phyloP scores from a whole-genome alignment of 2,888 invertebrate species.

The Vesta saturnalis region DNA sequence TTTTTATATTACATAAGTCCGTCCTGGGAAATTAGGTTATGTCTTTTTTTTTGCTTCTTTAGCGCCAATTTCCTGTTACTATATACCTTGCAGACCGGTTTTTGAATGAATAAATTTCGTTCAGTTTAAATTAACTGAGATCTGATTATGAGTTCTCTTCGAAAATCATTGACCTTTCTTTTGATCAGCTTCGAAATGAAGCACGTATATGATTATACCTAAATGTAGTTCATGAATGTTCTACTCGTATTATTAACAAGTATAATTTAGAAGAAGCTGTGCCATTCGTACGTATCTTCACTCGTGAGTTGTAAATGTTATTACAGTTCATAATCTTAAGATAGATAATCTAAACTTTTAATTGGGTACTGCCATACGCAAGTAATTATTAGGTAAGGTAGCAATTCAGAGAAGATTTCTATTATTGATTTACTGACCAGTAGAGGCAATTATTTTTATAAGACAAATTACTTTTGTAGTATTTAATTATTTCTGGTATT shows the following conservation, averaged over 20 bases:
- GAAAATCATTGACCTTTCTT: slow-evolving; percentile 32
- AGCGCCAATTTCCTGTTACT: slow-evolving; percentile 42
- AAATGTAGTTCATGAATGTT: slow-evolving; percentile 29
- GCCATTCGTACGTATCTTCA: slow-evolving; percentile 23
- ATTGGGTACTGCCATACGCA: slow-evolving; percentile 32
- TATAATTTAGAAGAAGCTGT: slow-evolving; percentile 22
- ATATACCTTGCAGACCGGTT: slow-evolving; percentile 37
- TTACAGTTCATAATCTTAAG: slow-evolving; percentile 28
- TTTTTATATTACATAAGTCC: slow-evolving; percentile 23
- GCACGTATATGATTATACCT: slow-evolving; percentile 27
- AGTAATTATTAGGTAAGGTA: slow-evolving; percentile 34
- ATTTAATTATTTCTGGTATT: neutral
- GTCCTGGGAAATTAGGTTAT: slow-evolving; percentile 41
- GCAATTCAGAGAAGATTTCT: slow-evolving; percentile 21
- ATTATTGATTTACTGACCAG: slow-evolving; percentile 22
- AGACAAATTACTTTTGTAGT: neutral
- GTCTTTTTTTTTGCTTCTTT: slow-evolving; percentile 37
- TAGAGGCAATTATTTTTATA: slow-evolving; percentile 18
- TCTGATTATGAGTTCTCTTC: slow-evolving; percentile 28
- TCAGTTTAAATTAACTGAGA: slow-evolving; percentile 33
- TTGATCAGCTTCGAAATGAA: slow-evolving; percentile 11
- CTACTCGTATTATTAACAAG: slow-evolving; percentile 25
- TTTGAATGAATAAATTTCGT: slow-evolving; percentile 36
- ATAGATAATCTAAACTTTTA: slow-evolving; percentile 35
- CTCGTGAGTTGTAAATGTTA: slow-evolving; percentile 19